Base-by-base conservation (phyloP, 2,113 vertebrate species). In the Nannospalax galili region DNA sequence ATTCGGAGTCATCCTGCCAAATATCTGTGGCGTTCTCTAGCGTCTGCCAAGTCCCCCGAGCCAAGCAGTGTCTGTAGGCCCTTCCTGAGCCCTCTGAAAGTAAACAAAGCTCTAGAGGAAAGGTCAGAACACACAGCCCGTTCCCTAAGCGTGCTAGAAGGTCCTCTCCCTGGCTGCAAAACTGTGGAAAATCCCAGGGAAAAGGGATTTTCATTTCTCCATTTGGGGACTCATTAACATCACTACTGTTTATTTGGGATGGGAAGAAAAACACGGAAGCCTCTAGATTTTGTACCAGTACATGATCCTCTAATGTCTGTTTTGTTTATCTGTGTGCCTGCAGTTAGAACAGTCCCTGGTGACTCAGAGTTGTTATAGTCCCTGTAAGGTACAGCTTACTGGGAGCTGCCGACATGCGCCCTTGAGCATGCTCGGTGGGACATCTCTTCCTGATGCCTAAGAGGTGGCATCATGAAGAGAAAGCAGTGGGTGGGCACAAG, bases 1-100 rank as follows among this genome's bases (percentile, higher is more conserved):
- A 99, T 96, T 99, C 99, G 0, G 99, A 98, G n/a, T 98, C 97
- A 64, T 99, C 98, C 80, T 98, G 98, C 99, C 99, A 99, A 96
- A 98, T 95, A 48, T 97, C 97, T 11, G 99, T 99, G 93, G 99
- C 98, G 97, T 99, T 99, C 93, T 98, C 98, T 81, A 58, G 80
- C 0, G 37, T 98, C 95, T 98, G 98, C 99, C 99, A 99, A 92
- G 95, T 98, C 42, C 99, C 99, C 37, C 93, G 98, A 26, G 98
- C 98, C 94, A 98, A 98, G 97, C 99, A 99, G 97, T 99, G 96
- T 97, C 99, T 98, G 98, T 99, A 98, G 79, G 98, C 99, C 86
- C 96, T 99, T 96, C 98, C 98, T 94, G 98, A 92, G 90, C 91
- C 97, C 88, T 98, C 99, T 99, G 98, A 97, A 98, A 98, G 96